Percentiles rank a stretch among this genome's conserved stretches.
Evolutionary conservation across 2,888 invertebrate genomes (phyloP).

Genomic region (Nycteola revayana): DNA sequence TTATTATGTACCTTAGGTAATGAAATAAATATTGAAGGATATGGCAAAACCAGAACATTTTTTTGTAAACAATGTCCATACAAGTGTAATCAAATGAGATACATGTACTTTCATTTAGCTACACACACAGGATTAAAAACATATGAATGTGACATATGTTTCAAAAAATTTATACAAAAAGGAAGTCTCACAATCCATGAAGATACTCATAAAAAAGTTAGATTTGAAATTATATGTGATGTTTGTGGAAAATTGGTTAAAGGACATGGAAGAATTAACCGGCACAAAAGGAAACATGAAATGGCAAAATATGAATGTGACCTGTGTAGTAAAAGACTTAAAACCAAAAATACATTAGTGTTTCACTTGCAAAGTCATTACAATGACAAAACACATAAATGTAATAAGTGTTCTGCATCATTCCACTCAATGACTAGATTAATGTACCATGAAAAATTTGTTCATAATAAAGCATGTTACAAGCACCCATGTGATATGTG

Average conservation of each 20-base stretch:
- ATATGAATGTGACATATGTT: constrained; percentile 51
- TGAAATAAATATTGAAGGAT: constrained; percentile 46
- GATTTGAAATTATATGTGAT: constrained; percentile 52
- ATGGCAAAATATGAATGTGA: constrained; percentile 18
- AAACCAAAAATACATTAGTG: constrained; percentile 30
- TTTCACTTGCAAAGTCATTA: constrained; percentile 57
- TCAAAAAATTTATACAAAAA: constrained; percentile 49
- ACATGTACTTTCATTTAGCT: constrained; percentile 48
- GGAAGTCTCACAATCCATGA: constrained; percentile 52
- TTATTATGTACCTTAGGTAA: constrained; percentile 38
- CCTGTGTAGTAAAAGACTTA: constrained; percentile 40
- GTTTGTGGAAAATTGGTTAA: constrained; percentile 57
- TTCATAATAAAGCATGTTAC: constrained; percentile 40
- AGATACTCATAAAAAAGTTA: constrained; percentile 51
- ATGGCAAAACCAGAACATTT: constrained; percentile 42
- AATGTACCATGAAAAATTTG: constrained; percentile 49
- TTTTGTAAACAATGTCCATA: constrained; percentile 51
- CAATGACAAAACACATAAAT: constrained; percentile 51
- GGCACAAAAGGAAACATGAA: constrained; percentile 49
- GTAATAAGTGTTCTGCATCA: constrained; percentile 58
- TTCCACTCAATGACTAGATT: constrained; percentile 57
- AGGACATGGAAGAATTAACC: constrained; percentile 48
- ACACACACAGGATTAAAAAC: constrained; percentile 58
- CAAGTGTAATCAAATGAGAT: constrained; percentile 45
- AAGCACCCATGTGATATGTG: constrained; percentile 51